Conservation (phyloP, 1,140 invertebrate genomes). For the Riptortus pedestris region DNA sequence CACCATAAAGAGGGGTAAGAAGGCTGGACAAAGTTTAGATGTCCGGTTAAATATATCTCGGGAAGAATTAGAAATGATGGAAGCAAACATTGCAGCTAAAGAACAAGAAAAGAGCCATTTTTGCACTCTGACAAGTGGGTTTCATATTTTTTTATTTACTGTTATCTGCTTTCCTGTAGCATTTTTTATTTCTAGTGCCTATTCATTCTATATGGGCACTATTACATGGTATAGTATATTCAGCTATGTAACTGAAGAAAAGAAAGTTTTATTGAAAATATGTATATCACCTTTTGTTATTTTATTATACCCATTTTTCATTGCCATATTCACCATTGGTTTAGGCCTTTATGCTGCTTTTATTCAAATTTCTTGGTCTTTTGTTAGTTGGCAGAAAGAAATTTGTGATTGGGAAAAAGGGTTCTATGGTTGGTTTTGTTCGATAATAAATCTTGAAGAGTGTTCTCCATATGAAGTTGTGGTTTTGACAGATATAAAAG, state of each 20-base stretch:
- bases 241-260: slow-evolving; percentile 56
- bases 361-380: slow-evolving; percentile 56
- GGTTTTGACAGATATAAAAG: slow-evolving; percentile 31
- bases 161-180: slow-evolving; percentile 55
- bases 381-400: slow-evolving; percentile 55
- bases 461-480: slow-evolving; percentile 58
- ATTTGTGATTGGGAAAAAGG: slow-evolving; percentile 66
- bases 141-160: slow-evolving; percentile 55
- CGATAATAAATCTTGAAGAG: slow-evolving; percentile 52
- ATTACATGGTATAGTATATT: slow-evolving; percentile 68
- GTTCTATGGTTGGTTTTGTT: slow-evolving; percentile 67
- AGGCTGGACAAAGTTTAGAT: slow-evolving; percentile 60
- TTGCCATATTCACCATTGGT: slow-evolving; percentile 51
- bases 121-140: slow-evolving; percentile 49
- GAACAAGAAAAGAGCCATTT: slow-evolving; percentile 32
- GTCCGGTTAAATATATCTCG: slow-evolving; percentile 57
- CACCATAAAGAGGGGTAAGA: slow-evolving; percentile 59
- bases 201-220: slow-evolving; percentile 65
- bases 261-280: slow-evolving; percentile 47
- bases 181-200: slow-evolving; percentile 48
- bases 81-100: slow-evolving; percentile 49
- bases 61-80: slow-evolving; percentile 56
- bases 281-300: slow-evolving; percentile 56
- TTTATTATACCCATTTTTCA: slow-evolving; percentile 58
- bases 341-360: slow-evolving; percentile 56